A percentile compares a stretch with the other conserved stretches of the same genome.
Conservation (phyloP, 1,140 invertebrate genomes). For the Papilio polytes region DNA sequence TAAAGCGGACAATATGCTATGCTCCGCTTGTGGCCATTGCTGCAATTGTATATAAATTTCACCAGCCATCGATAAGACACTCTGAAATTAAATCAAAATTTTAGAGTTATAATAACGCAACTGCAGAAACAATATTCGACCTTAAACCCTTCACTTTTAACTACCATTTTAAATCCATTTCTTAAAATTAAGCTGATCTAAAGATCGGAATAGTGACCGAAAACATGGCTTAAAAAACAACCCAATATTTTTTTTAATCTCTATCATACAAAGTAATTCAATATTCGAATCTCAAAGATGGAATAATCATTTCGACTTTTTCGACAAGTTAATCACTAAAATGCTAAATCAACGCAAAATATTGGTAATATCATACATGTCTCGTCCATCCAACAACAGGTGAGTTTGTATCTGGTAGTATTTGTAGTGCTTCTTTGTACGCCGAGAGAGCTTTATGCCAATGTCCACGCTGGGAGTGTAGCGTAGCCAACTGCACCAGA, state of each 20-base stretch:
- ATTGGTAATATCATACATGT: constrained; percentile 59
- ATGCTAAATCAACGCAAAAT: background rate
- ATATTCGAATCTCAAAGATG: background rate
- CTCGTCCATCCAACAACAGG: constrained; percentile 75
- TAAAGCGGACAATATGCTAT: constrained; percentile 92
- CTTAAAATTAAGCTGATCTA: too few relatives aligned
- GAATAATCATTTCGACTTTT: background rate
- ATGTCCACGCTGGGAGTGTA: constrained; percentile 94
- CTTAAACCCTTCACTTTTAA: too few relatives aligned
- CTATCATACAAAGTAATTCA: too few relatives aligned
- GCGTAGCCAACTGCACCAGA: constrained; percentile 94
- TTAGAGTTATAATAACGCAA: constrained; percentile 38
- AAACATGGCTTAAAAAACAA: too few relatives aligned
- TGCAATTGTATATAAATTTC: constrained; percentile 93
- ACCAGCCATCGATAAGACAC: constrained; percentile 93
- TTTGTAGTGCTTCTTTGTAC: constrained; percentile 93
- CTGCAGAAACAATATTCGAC: too few relatives aligned
- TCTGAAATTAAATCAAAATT: constrained; percentile 81
- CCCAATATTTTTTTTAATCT: too few relatives aligned
- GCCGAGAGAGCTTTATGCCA: constrained; percentile 94
- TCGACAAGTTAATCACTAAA: background rate
- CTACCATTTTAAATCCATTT: too few relatives aligned
- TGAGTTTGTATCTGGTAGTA: constrained; percentile 86
- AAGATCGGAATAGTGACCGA: too few relatives aligned
- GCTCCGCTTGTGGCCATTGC: constrained; percentile 91